Evolutionary conservation across 2,888 invertebrate genomes (phyloP), one percentile per base, ranked within the genome.

Genomic region (Drosophila sordidula): DNA sequence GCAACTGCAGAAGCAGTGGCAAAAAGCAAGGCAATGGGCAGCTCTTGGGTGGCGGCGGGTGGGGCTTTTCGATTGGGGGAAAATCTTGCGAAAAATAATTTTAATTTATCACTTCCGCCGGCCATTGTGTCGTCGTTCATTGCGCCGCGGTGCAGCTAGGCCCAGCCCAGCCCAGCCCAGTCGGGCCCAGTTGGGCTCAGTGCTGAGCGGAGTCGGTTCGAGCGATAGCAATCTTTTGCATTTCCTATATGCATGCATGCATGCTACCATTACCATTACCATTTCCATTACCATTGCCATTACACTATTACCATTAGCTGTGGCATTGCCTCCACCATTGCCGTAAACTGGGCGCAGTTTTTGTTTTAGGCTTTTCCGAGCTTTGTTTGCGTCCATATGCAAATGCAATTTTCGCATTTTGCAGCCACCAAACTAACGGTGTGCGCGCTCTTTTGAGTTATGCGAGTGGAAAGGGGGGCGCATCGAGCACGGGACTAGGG

Each of bases 401-500:
- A 88, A 88, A 89, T 88, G 89, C 84, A 85, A 79, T 83, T 79
- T 86, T 87, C 78, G 80, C 76, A 85, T 78, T 74, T 75, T 59
- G 49, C 75, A 75, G 71, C 70, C 73, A 79, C 44, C 76, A 74
- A 72, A 70, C 88, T 87, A 87, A 89, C 89, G 89, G 84, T 86
- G 86, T 86, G 88, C 86, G 80, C 86, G 86, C 89, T 87, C 87
- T 89, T 89, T 88, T 88, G 88, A 89, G 88, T 88, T 88, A 88
- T 89, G 72, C 73, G 68, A 78, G 63, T 67, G 51, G 46, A 2
- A 18, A 2, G 18, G 18, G 61, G 39, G 62, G 29, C 26, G 51
- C 46, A 14, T 36, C 9, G 12, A 16, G 1, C 5, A 39, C 41
- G 26, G 39, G 16, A 9, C 0, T 11, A 25, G 8, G 34, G 38